phyloP scores from a whole-genome alignment of 2,888 invertebrate genomes.

The Matsumyia berberina region DNA sequence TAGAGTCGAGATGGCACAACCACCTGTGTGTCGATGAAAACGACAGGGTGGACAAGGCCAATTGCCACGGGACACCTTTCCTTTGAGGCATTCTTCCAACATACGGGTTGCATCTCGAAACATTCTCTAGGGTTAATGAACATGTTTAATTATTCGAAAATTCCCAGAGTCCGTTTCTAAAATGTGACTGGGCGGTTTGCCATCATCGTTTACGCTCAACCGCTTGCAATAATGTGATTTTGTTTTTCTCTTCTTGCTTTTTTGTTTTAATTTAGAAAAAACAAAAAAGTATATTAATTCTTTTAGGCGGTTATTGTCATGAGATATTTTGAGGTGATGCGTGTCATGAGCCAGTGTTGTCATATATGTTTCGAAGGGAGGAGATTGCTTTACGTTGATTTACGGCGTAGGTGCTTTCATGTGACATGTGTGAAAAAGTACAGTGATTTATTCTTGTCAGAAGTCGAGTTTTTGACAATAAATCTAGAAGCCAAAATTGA shows the following conservation, averaged over 20 bases:
- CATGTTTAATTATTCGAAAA: slow-evolving; percentile 24
- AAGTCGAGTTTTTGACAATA: too few species aligned
- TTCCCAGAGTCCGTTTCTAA: neutral
- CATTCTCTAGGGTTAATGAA: slow-evolving; percentile 15
- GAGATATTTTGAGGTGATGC: slow-evolving; percentile 12
- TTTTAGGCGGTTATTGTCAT: slow-evolving; percentile 1
- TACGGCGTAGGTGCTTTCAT: neutral
- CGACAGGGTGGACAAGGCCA: neutral
- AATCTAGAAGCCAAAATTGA: too few species aligned
- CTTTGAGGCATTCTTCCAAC: neutral
- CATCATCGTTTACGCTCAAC: slow-evolving; percentile 8
- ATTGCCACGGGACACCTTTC: slow-evolving; percentile 18
- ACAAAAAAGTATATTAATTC: slow-evolving; percentile 7
- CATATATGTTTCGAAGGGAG: neutral
- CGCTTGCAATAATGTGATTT: slow-evolving; percentile 8
- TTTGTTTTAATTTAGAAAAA: neutral
- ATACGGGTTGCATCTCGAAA: neutral
- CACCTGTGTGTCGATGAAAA: slow-evolving; percentile 16
- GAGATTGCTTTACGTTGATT: neutral
- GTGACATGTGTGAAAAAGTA: neutral
- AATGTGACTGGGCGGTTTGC: slow-evolving; percentile 50
- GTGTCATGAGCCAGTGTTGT: slow-evolving; percentile 11
- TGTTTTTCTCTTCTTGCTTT: neutral
- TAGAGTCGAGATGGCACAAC: too few species aligned
- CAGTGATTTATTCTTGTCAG: slow-evolving; percentile 14